Evolutionary conservation across 2,888 invertebrate species (phyloP).

Genomic region (Nebria salina): DNA sequence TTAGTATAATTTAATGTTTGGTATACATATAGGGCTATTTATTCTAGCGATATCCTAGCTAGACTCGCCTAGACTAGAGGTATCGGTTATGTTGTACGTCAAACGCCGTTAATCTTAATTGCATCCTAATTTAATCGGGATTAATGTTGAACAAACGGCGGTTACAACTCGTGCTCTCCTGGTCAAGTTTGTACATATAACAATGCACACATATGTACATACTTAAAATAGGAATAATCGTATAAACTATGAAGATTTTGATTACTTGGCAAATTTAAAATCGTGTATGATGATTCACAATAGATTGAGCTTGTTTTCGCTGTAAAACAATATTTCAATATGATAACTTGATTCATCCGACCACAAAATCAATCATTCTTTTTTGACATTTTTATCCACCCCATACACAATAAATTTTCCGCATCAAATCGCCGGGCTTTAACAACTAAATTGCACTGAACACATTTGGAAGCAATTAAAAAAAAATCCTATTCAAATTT

Average conservation of each 20-base stretch:
- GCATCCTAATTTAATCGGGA: constrained; percentile 45
- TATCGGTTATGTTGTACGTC: constrained; percentile 17
- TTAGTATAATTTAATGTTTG: background rate
- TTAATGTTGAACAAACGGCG: constrained; percentile 40
- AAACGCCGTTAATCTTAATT: constrained; percentile 44
- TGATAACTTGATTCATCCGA: background rate
- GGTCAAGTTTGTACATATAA: constrained; percentile 1
- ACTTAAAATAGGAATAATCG: no score
- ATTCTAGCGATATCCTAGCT: background rate
- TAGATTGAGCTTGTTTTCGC: background rate
- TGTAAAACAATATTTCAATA: background rate
- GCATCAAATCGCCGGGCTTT: background rate
- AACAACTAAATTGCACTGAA: no score
- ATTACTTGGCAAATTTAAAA: no score
- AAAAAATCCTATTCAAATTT: no score
- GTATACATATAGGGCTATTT: background rate
- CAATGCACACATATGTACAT: background rate
- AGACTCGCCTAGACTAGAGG: background rate
- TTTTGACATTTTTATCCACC: background rate
- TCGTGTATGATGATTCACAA: no score
- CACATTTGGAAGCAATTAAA: no score
- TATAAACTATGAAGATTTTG: no score
- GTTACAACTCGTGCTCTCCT: background rate
- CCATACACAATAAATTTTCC: background rate
- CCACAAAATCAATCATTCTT: background rate